Base-by-base conservation (phyloP, 1,140 invertebrate species). In the Pollicipes pollicipes region DNA sequence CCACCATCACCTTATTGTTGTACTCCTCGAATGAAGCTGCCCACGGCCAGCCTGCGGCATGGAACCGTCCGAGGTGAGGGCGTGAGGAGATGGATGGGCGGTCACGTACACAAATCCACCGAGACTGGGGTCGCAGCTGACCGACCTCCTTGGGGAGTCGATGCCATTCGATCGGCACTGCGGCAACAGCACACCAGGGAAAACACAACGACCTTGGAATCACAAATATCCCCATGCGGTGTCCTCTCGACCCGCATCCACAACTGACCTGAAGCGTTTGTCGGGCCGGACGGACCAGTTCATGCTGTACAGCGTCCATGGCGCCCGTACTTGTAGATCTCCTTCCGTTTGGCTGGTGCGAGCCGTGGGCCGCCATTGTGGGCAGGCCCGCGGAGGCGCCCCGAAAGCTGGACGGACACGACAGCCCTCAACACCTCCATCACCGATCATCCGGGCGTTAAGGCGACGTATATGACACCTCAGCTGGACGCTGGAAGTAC, bases 21-120 rank as follows among this genome's bases (percentile, higher is more conserved):
- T 99, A 99, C 79, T 99, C 97, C 82, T 99, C 97, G 30, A n/a
- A 99, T 94, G 83, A 99, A 99, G 79, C 95, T 98, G 27, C 96
- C 96, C 0, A 99, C 82, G 21, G 97, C 97, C 0, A 99, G 83
- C 63, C 97, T 85, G 74, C 2, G 21, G 45, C n/a, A n/a, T n/a
- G n/a, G n/a, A n/a, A n/a, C n/a, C n/a, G n/a, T n/a, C n/a, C n/a
- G n/a, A n/a, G n/a, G n/a, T n/a, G n/a, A n/a, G n/a, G n/a, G n/a
- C n/a, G n/a, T n/a, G n/a, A n/a, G n/a, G n/a, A n/a, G n/a, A n/a
- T n/a, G n/a, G n/a, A n/a, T n/a, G n/a, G n/a, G n/a, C n/a, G n/a
- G n/a, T n/a, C n/a, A n/a, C n/a, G n/a, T n/a, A n/a, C n/a, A n/a
- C n/a, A n/a, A n/a, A n/a, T n/a, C n/a, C n/a, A n/a, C n/a, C n/a